These are phyloP conservation scores for Spicauda simplicius DNA, from an alignment of 2,888 invertebrate genomes.

Conservation along the genomic window DNA sequence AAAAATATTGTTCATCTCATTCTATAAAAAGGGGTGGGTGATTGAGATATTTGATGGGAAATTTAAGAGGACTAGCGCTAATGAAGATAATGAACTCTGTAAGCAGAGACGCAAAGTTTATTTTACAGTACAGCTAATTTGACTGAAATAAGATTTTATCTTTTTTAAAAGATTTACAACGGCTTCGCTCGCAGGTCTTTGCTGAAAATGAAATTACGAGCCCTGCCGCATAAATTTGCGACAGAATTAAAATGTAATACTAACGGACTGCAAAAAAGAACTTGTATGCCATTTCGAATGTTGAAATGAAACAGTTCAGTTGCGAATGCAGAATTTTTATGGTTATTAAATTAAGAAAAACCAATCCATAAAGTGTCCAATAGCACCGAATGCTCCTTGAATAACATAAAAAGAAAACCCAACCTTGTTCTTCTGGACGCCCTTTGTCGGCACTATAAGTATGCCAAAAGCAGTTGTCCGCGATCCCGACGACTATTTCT, in stretches of 20 bases:
- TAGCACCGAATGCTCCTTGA: no score
- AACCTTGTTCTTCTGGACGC: no score
- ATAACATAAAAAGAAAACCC: no score
- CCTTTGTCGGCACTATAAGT: no score
- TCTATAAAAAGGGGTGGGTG: slow-evolving; percentile 7
- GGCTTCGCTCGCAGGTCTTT: not conserved
- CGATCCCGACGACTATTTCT: no score
- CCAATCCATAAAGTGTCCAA: no score
- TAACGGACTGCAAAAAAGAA: slow-evolving; percentile 12
- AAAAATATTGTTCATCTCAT: slow-evolving; percentile 4
- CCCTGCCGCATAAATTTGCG: slow-evolving; percentile 8
- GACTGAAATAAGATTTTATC: slow-evolving; percentile 1
- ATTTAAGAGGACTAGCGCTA: not conserved
- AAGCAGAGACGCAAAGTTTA: not conserved
- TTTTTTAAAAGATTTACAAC: slow-evolving; percentile 9
- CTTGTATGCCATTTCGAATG: not conserved
- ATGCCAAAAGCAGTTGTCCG: no score
- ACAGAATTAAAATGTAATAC: slow-evolving; percentile 7
- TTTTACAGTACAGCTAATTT: slow-evolving; percentile 1
- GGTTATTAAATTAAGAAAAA: no score
- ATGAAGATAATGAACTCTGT: slow-evolving; percentile 8
- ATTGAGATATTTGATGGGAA: slow-evolving; percentile 31
- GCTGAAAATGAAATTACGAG: slow-evolving; percentile 13
- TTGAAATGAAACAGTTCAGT: not conserved
- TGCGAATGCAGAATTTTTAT: not conserved